phyloP scores from a whole-genome alignment of 1,140 invertebrate genomes.

The Ips nitidus region DNA sequence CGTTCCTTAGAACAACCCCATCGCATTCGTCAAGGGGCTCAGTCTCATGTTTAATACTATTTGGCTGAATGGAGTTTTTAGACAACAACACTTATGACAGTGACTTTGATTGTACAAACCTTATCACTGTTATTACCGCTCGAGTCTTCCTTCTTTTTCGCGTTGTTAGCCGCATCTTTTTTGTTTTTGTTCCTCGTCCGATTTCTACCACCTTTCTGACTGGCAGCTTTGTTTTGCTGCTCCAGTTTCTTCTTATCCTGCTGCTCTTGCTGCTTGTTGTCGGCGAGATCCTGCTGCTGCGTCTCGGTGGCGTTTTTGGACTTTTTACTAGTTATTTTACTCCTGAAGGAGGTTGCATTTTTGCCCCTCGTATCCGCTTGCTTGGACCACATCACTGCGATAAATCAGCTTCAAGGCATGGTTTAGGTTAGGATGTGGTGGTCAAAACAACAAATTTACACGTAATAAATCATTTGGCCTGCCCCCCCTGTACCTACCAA shows the following conservation, averaged over 20 bases:
- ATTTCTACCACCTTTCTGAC: conserved; percentile 25
- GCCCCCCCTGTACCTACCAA: too few species aligned
- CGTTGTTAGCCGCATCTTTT: conserved; percentile 4
- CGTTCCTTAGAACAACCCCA: conserved; percentile 40
- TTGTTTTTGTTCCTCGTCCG: conserved; percentile 28
- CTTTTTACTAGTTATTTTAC: conserved; percentile 18
- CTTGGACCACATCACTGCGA: conserved; percentile 19
- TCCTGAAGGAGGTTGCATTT: conserved; percentile 20
- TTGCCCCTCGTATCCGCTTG: conserved; percentile 20
- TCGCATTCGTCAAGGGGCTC: conserved; percentile 31
- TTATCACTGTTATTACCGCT: conserved; percentile 1
- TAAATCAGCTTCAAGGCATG: too few species aligned
- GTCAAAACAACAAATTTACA: too few species aligned
- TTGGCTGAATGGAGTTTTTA: conserved; percentile 10
- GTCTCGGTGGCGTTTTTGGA: conserved; percentile 21
- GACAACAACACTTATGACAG: background rate
- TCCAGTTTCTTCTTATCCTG: conserved; percentile 17
- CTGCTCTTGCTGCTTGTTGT: conserved; percentile 10
- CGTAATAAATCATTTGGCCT: too few species aligned
- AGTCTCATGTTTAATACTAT: conserved; percentile 23
- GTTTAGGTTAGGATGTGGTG: too few species aligned
- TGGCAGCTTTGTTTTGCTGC: background rate
- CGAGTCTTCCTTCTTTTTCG: conserved; percentile 1
- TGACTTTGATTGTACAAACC: background rate
- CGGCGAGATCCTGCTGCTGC: background rate